Conservation (phyloP, 2,113 vertebrate genomes). For the Tylochromis polylepis region DNA sequence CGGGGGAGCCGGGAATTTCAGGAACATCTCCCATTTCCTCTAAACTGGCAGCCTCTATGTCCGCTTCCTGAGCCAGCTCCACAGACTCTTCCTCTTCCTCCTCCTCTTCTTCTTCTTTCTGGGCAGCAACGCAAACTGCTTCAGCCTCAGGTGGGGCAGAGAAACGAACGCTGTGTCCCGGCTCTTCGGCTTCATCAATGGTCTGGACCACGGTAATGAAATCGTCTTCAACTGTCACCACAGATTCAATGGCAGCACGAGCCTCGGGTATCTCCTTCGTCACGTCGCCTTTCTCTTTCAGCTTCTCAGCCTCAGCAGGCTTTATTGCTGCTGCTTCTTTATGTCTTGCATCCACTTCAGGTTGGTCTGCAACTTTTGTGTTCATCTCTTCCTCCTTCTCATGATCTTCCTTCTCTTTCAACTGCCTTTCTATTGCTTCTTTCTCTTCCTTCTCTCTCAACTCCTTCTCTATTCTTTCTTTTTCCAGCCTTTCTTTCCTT, state of each 20-base stretch:
- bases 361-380: neutral
- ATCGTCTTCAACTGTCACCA: slow-evolving; percentile 96
- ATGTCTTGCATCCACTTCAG: neutral
- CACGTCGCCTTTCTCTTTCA: neutral
- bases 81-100: slow-evolving; percentile 69
- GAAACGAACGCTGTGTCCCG: slow-evolving; percentile 90
- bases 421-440: neutral
- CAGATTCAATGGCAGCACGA: slow-evolving; percentile 88
- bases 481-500: neutral
- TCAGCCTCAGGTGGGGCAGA: slow-evolving; percentile 79
- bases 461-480: neutral
- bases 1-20: slow-evolving; percentile 78
- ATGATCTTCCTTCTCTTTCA: neutral
- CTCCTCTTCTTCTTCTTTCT: slow-evolving; percentile 64
- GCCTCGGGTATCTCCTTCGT: slow-evolving; percentile 65
- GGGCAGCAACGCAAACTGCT: slow-evolving; percentile 38
- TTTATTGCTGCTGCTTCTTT: neutral
- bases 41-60: slow-evolving; percentile 71
- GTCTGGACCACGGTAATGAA: slow-evolving; percentile 97
- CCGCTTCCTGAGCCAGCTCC: slow-evolving; percentile 76
- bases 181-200: slow-evolving; percentile 86
- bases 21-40: slow-evolving; percentile 72
- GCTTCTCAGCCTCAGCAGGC: neutral
- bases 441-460: neutral
- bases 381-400: neutral